These are phyloP conservation scores for Rhagoletis zephyria DNA, from an alignment of 1,140 invertebrate genomes.

Conservation along the genomic window DNA sequence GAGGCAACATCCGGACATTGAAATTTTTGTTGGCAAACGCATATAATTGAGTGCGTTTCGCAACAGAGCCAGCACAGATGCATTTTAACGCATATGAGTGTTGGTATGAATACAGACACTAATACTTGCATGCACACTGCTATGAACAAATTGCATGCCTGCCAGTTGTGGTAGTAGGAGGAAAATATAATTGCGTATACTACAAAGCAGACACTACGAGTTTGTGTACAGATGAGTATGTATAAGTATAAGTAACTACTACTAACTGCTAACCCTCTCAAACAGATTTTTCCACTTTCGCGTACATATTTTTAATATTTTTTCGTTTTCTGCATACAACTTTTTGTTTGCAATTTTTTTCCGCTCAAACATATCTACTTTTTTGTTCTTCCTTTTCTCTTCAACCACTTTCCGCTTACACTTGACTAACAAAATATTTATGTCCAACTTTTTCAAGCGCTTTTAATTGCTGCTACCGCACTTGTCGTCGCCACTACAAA, in stretches of 20 bases:
- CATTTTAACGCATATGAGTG: neutral
- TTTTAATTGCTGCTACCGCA: conserved; percentile 21
- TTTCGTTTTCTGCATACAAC: neutral
- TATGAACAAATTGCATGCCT: neutral
- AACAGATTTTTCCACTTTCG: neutral
- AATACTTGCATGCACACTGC: neutral
- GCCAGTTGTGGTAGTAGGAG: neutral
- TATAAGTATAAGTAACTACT: too few relatives aligned
- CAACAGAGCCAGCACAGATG: neutral
- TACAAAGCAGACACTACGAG: neutral
- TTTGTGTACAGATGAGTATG: neutral
- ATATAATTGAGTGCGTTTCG: conserved; percentile 5
- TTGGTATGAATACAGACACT: neutral
- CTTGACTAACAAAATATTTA: conserved; percentile 33
- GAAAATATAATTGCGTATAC: neutral
- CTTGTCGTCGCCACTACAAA: conserved; percentile 14
- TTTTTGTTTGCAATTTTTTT: neutral
- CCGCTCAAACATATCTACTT: too few relatives aligned
- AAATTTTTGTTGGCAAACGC: neutral
- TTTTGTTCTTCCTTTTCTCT: neutral
- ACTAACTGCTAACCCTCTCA: too few relatives aligned
- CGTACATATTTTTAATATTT: neutral
- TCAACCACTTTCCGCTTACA: conserved; percentile 5
- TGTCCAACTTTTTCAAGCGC: conserved; percentile 19
- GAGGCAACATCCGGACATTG: neutral